A percentile compares a stretch with the other conserved stretches of the same genome.
phyloP scores from a whole-genome alignment of 2,888 invertebrate genomes.

The Drosophila prolongata region DNA sequence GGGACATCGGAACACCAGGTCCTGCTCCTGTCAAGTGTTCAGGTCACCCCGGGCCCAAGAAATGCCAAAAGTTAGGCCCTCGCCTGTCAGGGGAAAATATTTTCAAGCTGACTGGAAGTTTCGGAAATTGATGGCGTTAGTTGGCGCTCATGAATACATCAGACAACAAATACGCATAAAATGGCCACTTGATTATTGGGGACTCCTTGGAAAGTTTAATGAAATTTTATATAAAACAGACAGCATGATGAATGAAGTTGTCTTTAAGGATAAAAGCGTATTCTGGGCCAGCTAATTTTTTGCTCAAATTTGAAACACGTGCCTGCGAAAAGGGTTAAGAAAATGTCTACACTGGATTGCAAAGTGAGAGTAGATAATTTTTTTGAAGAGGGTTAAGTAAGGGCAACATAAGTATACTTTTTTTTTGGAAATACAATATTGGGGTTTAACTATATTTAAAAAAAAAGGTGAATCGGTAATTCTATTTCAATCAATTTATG shows the following conservation, averaged over 20 bases:
- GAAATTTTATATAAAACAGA: constrained; percentile 65
- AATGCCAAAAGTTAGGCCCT: constrained; percentile 54
- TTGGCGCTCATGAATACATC: constrained; percentile 67
- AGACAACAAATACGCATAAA: constrained; percentile 67
- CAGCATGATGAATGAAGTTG: constrained; percentile 64
- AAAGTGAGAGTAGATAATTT: constrained; percentile 5
- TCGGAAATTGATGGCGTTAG: constrained; percentile 72
- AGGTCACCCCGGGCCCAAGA: constrained; percentile 33
- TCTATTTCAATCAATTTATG: not conserved
- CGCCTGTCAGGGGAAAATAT: constrained; percentile 32
- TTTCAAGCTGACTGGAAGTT: constrained; percentile 14
- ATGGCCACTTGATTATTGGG: constrained; percentile 66
- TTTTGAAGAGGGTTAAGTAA: constrained; percentile 28
- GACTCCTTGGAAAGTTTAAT: constrained; percentile 62
- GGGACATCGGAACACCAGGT: constrained; percentile 9
- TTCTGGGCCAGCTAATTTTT: not conserved
- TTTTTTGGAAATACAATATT: not conserved
- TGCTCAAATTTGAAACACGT: constrained; percentile 22
- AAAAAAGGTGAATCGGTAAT: not conserved
- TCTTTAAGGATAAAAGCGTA: constrained; percentile 14
- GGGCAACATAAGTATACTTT: not conserved
- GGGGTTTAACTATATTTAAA: no score
- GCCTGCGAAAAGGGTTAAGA: constrained; percentile 27
- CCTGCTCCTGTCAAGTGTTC: constrained; percentile 58
- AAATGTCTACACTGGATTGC: constrained; percentile 10